Evolutionary conservation across 2,113 vertebrate species (phyloP).

Genomic region (Pygoscelis adeliae): DNA sequence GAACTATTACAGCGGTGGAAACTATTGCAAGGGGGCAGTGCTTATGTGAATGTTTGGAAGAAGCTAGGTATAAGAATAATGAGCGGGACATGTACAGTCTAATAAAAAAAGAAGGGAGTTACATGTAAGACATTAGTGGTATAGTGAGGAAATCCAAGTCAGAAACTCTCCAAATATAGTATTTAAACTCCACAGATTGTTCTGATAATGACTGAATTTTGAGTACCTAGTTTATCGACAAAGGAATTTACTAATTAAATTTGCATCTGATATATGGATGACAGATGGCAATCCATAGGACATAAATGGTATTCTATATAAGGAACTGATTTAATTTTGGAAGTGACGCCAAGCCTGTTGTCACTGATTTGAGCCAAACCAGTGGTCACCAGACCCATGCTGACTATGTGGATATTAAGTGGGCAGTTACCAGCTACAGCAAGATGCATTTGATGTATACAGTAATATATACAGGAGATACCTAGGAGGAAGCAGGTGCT

Average conservation of each 20-base stretch:
- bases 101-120: background rate
- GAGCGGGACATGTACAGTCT: background rate
- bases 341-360: background rate
- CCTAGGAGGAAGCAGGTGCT: constrained; percentile 15
- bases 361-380: background rate
- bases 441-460: background rate
- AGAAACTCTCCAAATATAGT: background rate
- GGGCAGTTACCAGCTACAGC: background rate
- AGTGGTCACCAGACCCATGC: constrained; percentile 10
- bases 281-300: constrained; percentile 40
- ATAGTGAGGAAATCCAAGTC: background rate
- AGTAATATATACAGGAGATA: background rate
- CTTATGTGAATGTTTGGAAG: background rate
- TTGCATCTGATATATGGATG: background rate
- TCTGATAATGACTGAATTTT: background rate
- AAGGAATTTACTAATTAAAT: background rate
- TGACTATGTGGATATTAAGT: constrained; percentile 4
- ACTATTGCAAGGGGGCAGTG: background rate
- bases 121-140: background rate
- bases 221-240: background rate
- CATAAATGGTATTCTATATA: background rate
- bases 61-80: background rate
- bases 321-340: background rate
- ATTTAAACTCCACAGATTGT: background rate
- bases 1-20: background rate